Evolutionary conservation across 2,888 invertebrate species (phyloP).

Genomic region (Caenorhabditis sulstoni): DNA sequence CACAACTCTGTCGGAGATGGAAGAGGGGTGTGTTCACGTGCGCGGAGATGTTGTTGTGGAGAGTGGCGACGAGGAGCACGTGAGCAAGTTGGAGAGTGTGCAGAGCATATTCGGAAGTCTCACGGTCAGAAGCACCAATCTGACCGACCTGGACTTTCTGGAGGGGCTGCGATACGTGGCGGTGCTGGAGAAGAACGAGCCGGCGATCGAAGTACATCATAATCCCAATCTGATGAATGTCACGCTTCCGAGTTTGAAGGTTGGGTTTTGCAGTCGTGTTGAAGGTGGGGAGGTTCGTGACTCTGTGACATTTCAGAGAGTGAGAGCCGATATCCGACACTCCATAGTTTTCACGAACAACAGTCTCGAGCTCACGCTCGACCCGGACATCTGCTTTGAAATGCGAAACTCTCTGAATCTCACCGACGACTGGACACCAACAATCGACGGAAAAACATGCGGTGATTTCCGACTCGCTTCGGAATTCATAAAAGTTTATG

Average conservation of each 20-base stretch:
- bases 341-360: constrained; percentile 22
- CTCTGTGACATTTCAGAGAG: constrained; percentile 13
- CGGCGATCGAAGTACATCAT: constrained; percentile 6
- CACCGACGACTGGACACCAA: not conserved
- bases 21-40: constrained; percentile 11
- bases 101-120: constrained; percentile 16
- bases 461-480: not conserved
- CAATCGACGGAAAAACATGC: constrained; percentile 29
- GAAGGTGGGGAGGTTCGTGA: not conserved
- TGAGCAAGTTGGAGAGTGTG: constrained; percentile 9
- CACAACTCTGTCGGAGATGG: not conserved
- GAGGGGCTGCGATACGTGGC: constrained; percentile 12
- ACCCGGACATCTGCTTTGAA: constrained; percentile 13
- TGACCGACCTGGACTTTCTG: constrained; percentile 4
- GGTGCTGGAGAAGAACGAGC: not conserved
- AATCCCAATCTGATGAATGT: constrained; percentile 4
- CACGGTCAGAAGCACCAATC: constrained; percentile 5
- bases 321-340: not conserved
- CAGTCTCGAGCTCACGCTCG: constrained; percentile 13
- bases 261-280: not conserved
- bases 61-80: constrained; percentile 10
- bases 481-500: not conserved
- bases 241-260: constrained; percentile 25
- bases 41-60: constrained; percentile 17
- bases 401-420: constrained; percentile 23